Percentiles rank a stretch among this genome's conserved stretches.
Evolutionary conservation across 2,888 invertebrate species (phyloP).

Genomic region (Eurois occulta): DNA sequence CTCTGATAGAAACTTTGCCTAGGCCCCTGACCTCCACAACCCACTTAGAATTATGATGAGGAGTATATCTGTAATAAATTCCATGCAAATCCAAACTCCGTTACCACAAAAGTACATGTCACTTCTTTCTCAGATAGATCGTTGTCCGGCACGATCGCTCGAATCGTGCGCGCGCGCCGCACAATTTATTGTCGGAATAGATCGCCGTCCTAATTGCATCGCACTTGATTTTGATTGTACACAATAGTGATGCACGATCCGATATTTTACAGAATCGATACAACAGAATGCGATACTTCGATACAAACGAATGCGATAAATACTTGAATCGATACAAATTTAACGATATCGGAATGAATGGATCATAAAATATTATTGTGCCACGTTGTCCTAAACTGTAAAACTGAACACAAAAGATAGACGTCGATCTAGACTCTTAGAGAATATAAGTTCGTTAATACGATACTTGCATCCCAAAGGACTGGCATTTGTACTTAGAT

Average conservation of each 20-base stretch:
- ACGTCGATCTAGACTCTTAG: neutral
- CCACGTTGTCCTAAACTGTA: neutral
- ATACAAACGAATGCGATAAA: neutral
- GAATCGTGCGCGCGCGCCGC: constrained; percentile 64
- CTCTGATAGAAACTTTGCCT: neutral
- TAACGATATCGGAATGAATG: neutral
- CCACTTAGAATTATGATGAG: constrained; percentile 5
- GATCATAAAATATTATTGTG: neutral
- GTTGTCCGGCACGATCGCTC: constrained; percentile 62
- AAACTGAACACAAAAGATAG: neutral
- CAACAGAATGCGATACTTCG: neutral
- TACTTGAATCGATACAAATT: neutral
- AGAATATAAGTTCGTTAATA: neutral
- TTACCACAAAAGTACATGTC: constrained; percentile 34
- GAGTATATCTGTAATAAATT: constrained; percentile 1
- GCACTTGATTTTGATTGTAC: constrained; percentile 64
- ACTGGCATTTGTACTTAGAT: neutral
- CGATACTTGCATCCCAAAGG: neutral
- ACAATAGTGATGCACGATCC: constrained; percentile 7
- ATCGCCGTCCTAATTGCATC: constrained; percentile 64
- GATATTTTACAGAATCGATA: neutral
- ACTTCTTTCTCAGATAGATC: constrained; percentile 54
- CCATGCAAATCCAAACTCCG: constrained; percentile 12
- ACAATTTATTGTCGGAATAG: constrained; percentile 64
- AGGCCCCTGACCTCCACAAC: neutral